These are phyloP conservation scores for Trisateles emortualis DNA, from an alignment of 2,888 invertebrate species.

Conservation along the genomic window DNA sequence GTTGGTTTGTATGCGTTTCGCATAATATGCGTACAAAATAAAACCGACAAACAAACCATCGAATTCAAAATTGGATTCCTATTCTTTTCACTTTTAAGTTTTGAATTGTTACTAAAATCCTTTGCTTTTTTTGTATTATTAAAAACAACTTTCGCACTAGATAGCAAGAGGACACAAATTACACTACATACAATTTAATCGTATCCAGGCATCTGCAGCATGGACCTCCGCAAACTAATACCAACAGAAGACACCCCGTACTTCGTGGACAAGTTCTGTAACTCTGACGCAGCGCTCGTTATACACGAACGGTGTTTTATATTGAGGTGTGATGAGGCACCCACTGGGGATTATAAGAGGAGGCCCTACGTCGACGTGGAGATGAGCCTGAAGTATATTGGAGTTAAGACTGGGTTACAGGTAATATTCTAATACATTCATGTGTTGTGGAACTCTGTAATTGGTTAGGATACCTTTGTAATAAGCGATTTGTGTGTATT, in stretches of 20 bases:
- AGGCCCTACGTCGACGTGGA: constrained; percentile 83
- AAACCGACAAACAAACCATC: no score
- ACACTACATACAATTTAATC: background rate
- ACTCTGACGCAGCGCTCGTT: constrained; percentile 64
- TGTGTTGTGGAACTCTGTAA: no score
- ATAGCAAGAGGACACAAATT: no score
- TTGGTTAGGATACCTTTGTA: no score
- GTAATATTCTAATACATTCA: constrained; percentile 36
- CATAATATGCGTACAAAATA: no score
- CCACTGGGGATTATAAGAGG: constrained; percentile 26
- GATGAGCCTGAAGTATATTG: constrained; percentile 77
- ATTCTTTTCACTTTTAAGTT: no score
- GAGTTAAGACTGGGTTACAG: constrained; percentile 51
- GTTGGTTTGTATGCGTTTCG: no score
- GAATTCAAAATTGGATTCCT: no score
- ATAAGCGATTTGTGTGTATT: no score
- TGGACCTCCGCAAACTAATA: constrained; percentile 83
- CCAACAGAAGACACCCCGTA: constrained; percentile 70
- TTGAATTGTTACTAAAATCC: no score
- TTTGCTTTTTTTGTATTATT: no score
- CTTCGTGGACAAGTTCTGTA: constrained; percentile 73
- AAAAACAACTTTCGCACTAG: no score
- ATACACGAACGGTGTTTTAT: constrained; percentile 79
- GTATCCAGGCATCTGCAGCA: constrained; percentile 75
- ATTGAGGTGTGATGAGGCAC: constrained; percentile 58